phyloP scores from a whole-genome alignment of 2,888 invertebrate species.

The Phania funesta region DNA sequence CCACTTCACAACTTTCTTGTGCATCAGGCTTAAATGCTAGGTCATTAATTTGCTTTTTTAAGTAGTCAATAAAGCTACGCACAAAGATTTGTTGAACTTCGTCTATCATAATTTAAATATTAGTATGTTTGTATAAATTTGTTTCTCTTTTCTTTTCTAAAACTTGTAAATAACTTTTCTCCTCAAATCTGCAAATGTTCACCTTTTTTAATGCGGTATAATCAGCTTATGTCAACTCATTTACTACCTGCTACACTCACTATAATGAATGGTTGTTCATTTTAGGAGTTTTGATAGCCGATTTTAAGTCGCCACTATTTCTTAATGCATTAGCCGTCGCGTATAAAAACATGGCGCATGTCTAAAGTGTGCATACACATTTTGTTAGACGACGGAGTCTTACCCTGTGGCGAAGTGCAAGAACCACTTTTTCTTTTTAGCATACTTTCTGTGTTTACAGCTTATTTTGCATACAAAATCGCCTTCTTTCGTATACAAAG shows the following conservation, averaged over 20 bases:
- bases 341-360: too few relatives aligned
- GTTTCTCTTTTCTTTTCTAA: not conserved
- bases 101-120: conserved; percentile 73
- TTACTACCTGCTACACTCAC: not conserved
- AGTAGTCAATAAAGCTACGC: conserved; percentile 77
- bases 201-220: conserved; percentile 26
- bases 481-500: conserved; percentile 33
- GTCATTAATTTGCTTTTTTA: conserved; percentile 77
- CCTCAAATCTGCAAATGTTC: conserved; percentile 34
- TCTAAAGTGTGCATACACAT: too few relatives aligned
- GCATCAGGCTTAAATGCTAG: conserved; percentile 76
- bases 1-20: conserved; percentile 88
- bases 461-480: conserved; percentile 17
- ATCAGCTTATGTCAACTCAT: conserved; percentile 46
- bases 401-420: too few relatives aligned
- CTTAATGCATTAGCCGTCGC: too few relatives aligned
- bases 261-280: conserved; percentile 24
- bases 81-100: conserved; percentile 79
- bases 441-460: conserved; percentile 49
- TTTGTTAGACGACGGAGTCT: too few relatives aligned
- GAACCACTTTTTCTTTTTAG: too few relatives aligned
- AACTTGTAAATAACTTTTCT: conserved; percentile 47
- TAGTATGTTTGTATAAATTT: not conserved
- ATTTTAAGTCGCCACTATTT: too few relatives aligned
- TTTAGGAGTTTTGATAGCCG: too few relatives aligned